Evolutionary conservation across 2,888 invertebrate species (phyloP).

Genomic region (Conus canariensis): DNA sequence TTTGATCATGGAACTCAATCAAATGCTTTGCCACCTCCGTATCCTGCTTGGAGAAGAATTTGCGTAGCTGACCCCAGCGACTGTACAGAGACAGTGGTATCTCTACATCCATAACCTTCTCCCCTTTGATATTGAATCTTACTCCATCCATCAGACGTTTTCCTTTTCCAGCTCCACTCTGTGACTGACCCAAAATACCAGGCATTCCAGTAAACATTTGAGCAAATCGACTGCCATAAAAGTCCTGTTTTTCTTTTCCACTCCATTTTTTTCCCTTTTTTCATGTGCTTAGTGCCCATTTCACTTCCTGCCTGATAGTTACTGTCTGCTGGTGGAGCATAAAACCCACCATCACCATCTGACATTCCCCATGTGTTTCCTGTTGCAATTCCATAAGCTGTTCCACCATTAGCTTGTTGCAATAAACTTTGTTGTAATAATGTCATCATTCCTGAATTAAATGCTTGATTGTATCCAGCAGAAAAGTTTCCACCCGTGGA

Average conservation of each 20-base stretch:
- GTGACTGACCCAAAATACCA: constrained; percentile 7
- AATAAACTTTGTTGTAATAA: constrained; percentile 18
- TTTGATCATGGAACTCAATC: constrained; percentile 33
- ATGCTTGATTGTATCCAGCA: constrained; percentile 8
- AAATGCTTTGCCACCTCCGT: constrained; percentile 37
- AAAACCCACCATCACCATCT: constrained; percentile 25
- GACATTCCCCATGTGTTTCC: constrained; percentile 16
- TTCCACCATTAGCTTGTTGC: constrained; percentile 4
- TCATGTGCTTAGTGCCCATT: not conserved
- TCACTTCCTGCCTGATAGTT: not conserved
- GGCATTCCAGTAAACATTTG: constrained; percentile 29
- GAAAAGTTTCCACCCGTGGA: not conserved
- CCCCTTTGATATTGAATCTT: constrained; percentile 27
- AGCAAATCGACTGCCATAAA: constrained; percentile 34
- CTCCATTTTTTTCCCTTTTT: constrained; percentile 36
- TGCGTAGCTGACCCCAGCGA: constrained; percentile 39
- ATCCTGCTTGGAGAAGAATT: constrained; percentile 34
- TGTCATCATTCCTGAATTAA: constrained; percentile 30
- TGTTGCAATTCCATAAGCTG: not conserved
- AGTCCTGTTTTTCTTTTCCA: constrained; percentile 36
- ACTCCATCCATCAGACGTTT: constrained; percentile 32
- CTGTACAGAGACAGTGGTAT: constrained; percentile 34
- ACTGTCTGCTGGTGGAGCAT: constrained; percentile 31
- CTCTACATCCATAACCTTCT: constrained; percentile 38
- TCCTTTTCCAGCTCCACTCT: not conserved